phyloP scores from a whole-genome alignment of 2,888 invertebrate species.

The Neocrepidodera transversa region DNA sequence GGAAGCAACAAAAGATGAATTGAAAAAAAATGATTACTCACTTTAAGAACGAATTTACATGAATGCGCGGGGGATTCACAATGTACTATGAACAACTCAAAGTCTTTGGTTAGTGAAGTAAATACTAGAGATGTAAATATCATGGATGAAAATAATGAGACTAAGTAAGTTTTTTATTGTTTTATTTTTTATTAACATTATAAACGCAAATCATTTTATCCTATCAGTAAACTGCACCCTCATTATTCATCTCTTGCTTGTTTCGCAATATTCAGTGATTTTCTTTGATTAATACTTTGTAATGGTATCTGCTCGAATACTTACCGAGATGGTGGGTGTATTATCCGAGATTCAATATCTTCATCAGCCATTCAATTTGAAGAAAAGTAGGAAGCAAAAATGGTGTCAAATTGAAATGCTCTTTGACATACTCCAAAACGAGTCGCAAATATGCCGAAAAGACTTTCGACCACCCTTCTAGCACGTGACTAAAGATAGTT shows the following conservation, averaged over 20 bases:
- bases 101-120: neutral
- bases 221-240: constrained; percentile 5
- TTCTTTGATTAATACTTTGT: neutral
- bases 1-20: too few relatives aligned
- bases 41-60: too few relatives aligned
- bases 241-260: constrained; percentile 7
- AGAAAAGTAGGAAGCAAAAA: constrained; percentile 19
- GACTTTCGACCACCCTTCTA: constrained; percentile 28
- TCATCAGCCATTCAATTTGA: neutral
- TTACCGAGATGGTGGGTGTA: constrained; percentile 13
- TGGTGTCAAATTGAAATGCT: constrained; percentile 18
- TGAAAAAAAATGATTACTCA: too few relatives aligned
- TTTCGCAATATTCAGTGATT: constrained; percentile 7
- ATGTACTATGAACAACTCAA: constrained; percentile 1
- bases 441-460: constrained; percentile 26
- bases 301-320: constrained; percentile 12
- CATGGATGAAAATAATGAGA: neutral
- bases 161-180: neutral
- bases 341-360: constrained; percentile 14
- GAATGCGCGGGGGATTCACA: constrained; percentile 5
- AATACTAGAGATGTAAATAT: neutral
- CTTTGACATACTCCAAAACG: constrained; percentile 26
- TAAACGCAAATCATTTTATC: constrained; percentile 1
- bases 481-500: constrained; percentile 22
- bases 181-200: neutral